Evolutionary conservation across 2,113 vertebrate genomes (phyloP), one percentile per base, ranked within the genome.

Genomic region (Neolamprologus caudopunctatus): DNA sequence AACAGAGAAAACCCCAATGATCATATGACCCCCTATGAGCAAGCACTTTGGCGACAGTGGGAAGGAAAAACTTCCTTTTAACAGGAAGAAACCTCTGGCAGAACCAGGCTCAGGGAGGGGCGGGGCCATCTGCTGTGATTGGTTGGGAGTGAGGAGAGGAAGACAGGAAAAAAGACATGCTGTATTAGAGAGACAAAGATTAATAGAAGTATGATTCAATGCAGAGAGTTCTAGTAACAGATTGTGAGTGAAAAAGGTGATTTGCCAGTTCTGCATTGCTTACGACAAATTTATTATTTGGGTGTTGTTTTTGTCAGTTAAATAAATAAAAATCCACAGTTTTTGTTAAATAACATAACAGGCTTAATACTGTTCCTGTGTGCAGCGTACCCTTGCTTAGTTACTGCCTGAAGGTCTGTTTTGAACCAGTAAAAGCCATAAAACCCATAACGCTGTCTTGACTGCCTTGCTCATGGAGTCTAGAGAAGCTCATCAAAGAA

Each of bases 101-200:
- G 57, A 61, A 4, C 8, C 26, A 61, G 26, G 57, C 8, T 61
- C 57, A 17, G 26, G 57, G 14, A 61, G 14, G 57, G 26, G 26
- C 1, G 14, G 26, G 2, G 14, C 57, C 57, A 61, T 61, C 57
- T 58, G 57, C 26, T 0, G 0, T 0, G 14, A 58, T 0, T 6
- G 57, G 14, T 31, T 61, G 14, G 14, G 57, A 17, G 26, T 61
- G 57, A 61, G 16, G 5, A 19, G 16, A 61, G 57, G 58, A 0
- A 11, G 16, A 63, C 0, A 33, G 58, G 1, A 33, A 4, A 33
- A 63, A 63, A 61, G 58, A 33, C 0, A 61, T 61, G 58, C 58
- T 63, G 28, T 63, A 24, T 24, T 24, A 63, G 58, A 63, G 28
- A 63, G 16, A 0, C 28, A 19, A 1, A 61, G 28, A 33, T 33